A percentile compares a stretch with the other conserved stretches of the same genome.
Evolutionary conservation across 2,113 vertebrate genomes (phyloP).

Genomic region (Calyptomena viridis): DNA sequence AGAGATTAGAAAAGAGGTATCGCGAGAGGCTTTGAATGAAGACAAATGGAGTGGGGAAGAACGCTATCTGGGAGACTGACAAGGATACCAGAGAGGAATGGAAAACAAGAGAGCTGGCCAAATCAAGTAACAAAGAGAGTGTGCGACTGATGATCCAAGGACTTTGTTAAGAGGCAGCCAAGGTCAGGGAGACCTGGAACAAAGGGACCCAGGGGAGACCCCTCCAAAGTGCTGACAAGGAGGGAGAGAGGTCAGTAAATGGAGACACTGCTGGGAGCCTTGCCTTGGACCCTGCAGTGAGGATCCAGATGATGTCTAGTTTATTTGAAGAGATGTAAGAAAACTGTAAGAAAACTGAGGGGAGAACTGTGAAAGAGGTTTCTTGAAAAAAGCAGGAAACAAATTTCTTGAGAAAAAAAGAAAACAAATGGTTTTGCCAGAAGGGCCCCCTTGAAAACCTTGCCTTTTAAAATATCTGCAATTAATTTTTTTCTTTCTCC

Average conservation of each 20-base stretch:
- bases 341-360: background rate
- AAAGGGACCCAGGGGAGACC: conserved; percentile 39
- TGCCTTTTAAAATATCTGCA: background rate
- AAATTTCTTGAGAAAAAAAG: background rate
- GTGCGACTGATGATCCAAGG: conserved; percentile 7
- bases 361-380: background rate
- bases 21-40: background rate
- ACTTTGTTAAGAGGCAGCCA: background rate
- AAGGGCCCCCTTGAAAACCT: background rate
- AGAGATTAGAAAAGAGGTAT: conserved; percentile 20
- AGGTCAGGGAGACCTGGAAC: conserved; percentile 32
- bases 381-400: background rate
- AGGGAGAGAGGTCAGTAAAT: conserved; percentile 31
- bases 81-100: conserved; percentile 24
- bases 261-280: background rate
- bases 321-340: background rate
- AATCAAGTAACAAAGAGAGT: conserved; percentile 58
- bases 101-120: conserved; percentile 63
- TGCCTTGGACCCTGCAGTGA: background rate
- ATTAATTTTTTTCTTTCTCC: background rate
- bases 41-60: conserved; percentile 60
- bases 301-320: background rate
- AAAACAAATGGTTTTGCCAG: background rate
- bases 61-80: conserved; percentile 23
- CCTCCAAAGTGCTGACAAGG: conserved; percentile 17